Conservation (phyloP, 2,797 vertebrate genomes). For the Pseudochirops corinnae region DNA sequence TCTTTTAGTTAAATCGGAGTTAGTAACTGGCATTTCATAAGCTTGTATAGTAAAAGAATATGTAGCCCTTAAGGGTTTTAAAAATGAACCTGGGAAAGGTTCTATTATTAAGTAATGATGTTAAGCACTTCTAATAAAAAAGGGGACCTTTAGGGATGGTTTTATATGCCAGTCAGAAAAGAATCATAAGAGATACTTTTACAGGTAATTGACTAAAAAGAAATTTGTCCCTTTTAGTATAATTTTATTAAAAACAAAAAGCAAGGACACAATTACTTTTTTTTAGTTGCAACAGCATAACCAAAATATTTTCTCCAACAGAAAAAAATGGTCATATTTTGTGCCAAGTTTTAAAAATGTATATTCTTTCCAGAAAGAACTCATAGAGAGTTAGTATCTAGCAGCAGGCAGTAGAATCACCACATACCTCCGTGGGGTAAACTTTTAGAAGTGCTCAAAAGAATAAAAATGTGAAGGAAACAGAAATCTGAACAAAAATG, state of each 20-base stretch:
- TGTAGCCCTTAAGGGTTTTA: conserved; percentile 28
- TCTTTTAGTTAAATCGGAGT: conserved; percentile 38
- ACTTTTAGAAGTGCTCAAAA: conserved; percentile 21
- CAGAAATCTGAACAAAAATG: conserved; percentile 54
- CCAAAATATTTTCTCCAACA: conserved; percentile 26
- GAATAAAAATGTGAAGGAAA: conserved; percentile 46
- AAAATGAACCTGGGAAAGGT: conserved; percentile 40
- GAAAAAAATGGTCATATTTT: conserved; percentile 25
- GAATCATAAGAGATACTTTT: conserved; percentile 58
- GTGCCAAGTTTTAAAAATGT: conserved; percentile 41
- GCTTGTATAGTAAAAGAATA: conserved; percentile 36
- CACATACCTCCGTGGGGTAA: conserved; percentile 1
- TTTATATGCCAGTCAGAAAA: conserved; percentile 29
- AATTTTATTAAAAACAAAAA: conserved; percentile 29
- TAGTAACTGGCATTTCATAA: conserved; percentile 55
- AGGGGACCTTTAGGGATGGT: background rate
- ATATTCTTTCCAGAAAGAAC: conserved; percentile 16
- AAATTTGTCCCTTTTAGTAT: background rate
- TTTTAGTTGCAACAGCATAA: conserved; percentile 25
- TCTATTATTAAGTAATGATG: conserved; percentile 24
- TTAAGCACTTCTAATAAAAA: conserved; percentile 53
- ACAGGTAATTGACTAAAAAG: conserved; percentile 19
- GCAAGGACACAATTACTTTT: background rate
- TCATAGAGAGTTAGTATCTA: conserved; percentile 36
- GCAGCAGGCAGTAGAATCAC: conserved; percentile 22